Percentiles rank a stretch among this genome's conserved stretches.
Conservation (phyloP, 2,888 invertebrate species). For the Tethea ocularis region DNA sequence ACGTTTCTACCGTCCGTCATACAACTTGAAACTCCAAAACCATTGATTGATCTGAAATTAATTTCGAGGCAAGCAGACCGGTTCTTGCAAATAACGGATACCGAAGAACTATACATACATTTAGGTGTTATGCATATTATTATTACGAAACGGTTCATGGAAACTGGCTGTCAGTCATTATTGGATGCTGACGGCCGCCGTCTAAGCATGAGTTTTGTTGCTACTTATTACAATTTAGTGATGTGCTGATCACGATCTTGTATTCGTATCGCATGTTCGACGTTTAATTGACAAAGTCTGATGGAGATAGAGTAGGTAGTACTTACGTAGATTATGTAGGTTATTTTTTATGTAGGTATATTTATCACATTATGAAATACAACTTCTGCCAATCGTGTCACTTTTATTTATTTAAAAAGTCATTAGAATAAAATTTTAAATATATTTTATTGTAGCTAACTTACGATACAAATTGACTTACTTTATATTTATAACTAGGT, state of each 20-base stretch:
- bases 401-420: no score
- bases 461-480: no score
- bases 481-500: no score
- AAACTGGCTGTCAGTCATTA: slow-evolving; percentile 30
- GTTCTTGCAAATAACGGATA: slow-evolving; percentile 18
- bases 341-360: no score
- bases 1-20: slow-evolving; percentile 16
- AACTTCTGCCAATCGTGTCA: no score
- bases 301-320: background rate
- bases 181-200: slow-evolving; percentile 24
- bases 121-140: slow-evolving; percentile 11
- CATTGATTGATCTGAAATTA: slow-evolving; percentile 11
- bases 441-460: no score
- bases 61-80: background rate
- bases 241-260: background rate
- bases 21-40: slow-evolving; percentile 11
- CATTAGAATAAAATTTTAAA: no score
- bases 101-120: slow-evolving; percentile 16
- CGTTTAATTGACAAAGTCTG: slow-evolving; percentile 9
- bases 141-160: slow-evolving; percentile 28
- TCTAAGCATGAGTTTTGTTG: slow-evolving; percentile 16
- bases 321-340: no score
- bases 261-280: background rate
- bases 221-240: slow-evolving; percentile 11
- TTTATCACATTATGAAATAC: no score